phyloP scores from a whole-genome alignment of 1,140 invertebrate species.

The Archivesica marissinica region DNA sequence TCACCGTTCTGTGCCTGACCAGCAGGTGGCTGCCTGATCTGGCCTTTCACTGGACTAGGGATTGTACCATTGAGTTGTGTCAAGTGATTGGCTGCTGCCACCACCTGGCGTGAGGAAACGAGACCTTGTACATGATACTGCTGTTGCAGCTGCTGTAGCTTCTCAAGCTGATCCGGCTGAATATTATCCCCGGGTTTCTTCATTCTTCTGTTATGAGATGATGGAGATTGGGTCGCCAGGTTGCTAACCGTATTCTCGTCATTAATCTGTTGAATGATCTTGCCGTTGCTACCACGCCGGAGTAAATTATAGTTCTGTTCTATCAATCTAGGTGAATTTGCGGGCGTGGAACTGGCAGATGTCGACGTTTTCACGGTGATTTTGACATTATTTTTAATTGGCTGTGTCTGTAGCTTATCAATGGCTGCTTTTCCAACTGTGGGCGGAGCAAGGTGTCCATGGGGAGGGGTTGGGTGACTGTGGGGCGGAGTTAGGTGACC shows the following conservation, averaged over 20 bases:
- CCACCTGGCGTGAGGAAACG: not conserved
- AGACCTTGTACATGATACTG: constrained; percentile 16
- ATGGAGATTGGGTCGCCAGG: not conserved
- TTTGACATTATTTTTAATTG: constrained; percentile 49
- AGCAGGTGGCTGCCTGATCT: constrained; percentile 35
- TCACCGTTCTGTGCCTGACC: constrained; percentile 47
- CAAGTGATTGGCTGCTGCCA: not conserved
- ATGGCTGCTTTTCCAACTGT: not conserved
- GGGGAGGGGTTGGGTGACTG: no score
- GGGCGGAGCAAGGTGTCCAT: constrained; percentile 29
- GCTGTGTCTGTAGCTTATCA: not conserved
- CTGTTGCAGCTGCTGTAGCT: not conserved
- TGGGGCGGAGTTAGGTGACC: constrained; percentile 19
- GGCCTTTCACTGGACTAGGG: constrained; percentile 25
- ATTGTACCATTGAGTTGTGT: constrained; percentile 34
- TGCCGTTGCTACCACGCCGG: not conserved
- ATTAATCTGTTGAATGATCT: not conserved
- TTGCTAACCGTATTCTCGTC: not conserved
- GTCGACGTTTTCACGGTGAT: constrained; percentile 56
- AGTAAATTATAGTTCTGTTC: constrained; percentile 17
- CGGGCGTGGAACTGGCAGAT: constrained; percentile 74
- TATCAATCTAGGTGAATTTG: constrained; percentile 27
- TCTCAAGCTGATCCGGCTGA: not conserved
- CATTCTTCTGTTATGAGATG: not conserved
- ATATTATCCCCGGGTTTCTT: constrained; percentile 22